phyloP scores from a whole-genome alignment of 2,113 vertebrate species.

The Thalassoma bifasciatum region DNA sequence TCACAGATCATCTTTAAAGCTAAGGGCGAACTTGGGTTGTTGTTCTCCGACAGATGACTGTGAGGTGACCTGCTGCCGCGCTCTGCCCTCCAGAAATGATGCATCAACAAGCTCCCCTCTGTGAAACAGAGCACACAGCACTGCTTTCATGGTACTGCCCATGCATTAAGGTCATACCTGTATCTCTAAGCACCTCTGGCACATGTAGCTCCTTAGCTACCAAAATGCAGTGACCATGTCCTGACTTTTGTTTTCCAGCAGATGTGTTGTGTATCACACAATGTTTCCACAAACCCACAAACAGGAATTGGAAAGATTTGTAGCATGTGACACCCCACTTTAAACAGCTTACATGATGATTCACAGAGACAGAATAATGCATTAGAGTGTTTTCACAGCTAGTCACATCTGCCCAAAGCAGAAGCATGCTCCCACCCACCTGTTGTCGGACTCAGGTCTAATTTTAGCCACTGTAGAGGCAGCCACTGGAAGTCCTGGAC shows the following conservation, averaged over 20 bases:
- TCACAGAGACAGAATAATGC: neutral
- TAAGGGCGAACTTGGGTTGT: conserved; percentile 83
- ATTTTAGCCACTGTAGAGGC: conserved; percentile 92
- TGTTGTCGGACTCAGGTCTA: conserved; percentile 80
- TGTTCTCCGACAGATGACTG: conserved; percentile 71
- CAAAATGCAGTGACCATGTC: neutral
- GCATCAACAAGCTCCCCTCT: conserved; percentile 84
- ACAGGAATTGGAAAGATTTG: neutral
- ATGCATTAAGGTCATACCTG: neutral
- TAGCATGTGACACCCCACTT: neutral
- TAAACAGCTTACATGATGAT: too few relatives aligned
- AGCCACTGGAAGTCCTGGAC: conserved; percentile 91
- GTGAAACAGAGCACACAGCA: conserved; percentile 21
- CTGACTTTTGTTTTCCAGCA: neutral
- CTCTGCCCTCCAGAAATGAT: conserved; percentile 87
- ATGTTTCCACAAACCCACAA: neutral
- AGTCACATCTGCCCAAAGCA: conserved; percentile 50
- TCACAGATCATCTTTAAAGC: conserved; percentile 89
- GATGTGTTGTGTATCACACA: neutral
- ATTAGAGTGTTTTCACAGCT: conserved; percentile 5
- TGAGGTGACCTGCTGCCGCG: conserved; percentile 54
- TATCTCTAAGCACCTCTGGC: neutral
- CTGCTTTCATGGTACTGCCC: neutral
- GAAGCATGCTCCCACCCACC: conserved; percentile 85
- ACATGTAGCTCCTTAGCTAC: neutral